Conservation (phyloP, 2,113 vertebrate genomes). For the Xenopus laevis region DNA sequence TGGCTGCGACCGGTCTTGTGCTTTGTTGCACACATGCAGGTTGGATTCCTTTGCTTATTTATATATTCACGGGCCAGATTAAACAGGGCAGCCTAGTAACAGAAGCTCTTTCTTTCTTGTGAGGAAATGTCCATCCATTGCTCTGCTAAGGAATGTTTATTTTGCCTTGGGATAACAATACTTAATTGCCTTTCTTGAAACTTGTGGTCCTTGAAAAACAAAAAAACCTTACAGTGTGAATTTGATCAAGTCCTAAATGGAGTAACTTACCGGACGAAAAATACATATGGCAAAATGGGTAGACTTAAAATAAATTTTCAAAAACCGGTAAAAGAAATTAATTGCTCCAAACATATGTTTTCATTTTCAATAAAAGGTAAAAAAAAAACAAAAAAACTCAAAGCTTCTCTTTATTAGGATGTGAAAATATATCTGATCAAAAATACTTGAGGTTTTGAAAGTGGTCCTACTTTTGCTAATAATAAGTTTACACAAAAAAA, state of each 20-base stretch:
- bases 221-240: neutral
- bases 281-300: neutral
- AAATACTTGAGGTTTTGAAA: conserved; percentile 2
- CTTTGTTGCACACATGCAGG: too few relatives aligned
- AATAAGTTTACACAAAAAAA: conserved; percentile 37
- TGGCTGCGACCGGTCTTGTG: too few relatives aligned
- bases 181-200: neutral
- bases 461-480: conserved; percentile 23
- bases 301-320: conserved; percentile 5
- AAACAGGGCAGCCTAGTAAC: neutral
- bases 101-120: neutral
- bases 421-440: conserved; percentile 43
- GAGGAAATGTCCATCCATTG: neutral
- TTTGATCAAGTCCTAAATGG: neutral
- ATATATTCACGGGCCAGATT: neutral
- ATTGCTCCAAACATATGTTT: conserved; percentile 44
- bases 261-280: neutral
- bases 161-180: conserved; percentile 4
- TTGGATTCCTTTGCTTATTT: neutral
- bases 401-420: conserved; percentile 36
- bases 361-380: conserved; percentile 46
- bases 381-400: too few relatives aligned
- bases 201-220: neutral
- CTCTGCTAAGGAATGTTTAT: neutral
- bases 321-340: conserved; percentile 31